Conservation (phyloP, 2,113 vertebrate species). For the Tyrannus savana region DNA sequence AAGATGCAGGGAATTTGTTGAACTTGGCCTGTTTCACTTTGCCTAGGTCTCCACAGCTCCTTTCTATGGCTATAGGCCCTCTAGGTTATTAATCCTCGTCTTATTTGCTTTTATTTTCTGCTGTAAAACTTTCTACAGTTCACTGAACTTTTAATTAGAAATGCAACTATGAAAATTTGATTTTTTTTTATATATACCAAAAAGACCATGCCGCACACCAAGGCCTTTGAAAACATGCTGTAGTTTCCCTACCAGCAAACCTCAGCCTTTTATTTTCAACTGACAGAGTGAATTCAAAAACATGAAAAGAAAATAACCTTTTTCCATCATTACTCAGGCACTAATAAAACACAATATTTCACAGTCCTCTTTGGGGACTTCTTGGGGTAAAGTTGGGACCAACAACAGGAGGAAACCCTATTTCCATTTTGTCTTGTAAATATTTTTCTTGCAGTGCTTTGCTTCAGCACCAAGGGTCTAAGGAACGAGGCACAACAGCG, state of each 20-base stretch:
- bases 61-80: background rate
- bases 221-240: background rate
- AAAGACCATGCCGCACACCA: background rate
- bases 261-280: background rate
- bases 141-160: background rate
- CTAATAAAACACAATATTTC: background rate
- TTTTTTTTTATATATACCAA: background rate
- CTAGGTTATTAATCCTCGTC: background rate
- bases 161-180: background rate
- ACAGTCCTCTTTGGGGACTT: background rate
- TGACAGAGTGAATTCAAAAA: background rate
- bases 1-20: background rate
- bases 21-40: background rate
- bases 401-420: background rate
- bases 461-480: background rate
- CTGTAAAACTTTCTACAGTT: background rate
- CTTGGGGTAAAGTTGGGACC: background rate
- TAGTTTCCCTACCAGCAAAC: background rate
- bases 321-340: background rate
- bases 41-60: background rate
- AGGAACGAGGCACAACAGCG: background rate
- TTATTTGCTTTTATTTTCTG: background rate
- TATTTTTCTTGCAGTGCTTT: conserved; percentile 15
- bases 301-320: background rate
- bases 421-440: background rate